These are phyloP conservation scores for Ormyrus thymus DNA, from an alignment of 2,888 invertebrate species.

Conservation along the genomic window DNA sequence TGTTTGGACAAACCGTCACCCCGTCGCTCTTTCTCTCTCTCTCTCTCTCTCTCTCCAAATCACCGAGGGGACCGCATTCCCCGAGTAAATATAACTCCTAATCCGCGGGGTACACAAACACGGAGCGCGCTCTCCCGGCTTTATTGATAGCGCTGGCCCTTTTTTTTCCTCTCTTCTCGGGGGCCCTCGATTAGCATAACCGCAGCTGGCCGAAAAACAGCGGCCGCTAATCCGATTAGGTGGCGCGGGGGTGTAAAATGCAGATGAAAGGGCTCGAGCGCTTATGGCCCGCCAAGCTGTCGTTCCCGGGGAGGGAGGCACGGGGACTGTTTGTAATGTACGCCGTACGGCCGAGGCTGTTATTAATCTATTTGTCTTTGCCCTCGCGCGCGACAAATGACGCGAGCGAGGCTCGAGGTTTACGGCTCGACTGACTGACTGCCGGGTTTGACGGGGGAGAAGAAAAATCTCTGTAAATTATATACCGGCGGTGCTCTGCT, in stretches of 20 bases:
- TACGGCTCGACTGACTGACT: background rate
- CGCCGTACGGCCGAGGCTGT: background rate
- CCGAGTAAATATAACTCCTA: slow-evolving; percentile 61
- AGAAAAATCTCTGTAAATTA: too few species aligned
- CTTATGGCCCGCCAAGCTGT: slow-evolving; percentile 54
- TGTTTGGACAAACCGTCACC: slow-evolving; percentile 66
- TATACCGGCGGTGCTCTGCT: too few species aligned
- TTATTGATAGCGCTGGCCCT: slow-evolving; percentile 39
- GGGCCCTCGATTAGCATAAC: slow-evolving; percentile 51
- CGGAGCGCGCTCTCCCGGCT: slow-evolving; percentile 1
- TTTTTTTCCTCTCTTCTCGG: background rate
- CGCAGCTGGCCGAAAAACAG: slow-evolving; percentile 35
- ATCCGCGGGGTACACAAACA: slow-evolving; percentile 53
- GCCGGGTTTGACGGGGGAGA: background rate
- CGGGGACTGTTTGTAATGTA: slow-evolving; percentile 1
- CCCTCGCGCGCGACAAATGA: slow-evolving; percentile 24
- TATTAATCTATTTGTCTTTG: slow-evolving; percentile 55
- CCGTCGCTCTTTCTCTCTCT: background rate
- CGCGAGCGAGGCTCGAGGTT: background rate
- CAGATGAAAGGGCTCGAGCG: slow-evolving; percentile 43
- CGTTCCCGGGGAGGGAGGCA: background rate
- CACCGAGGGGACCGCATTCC: slow-evolving; percentile 56
- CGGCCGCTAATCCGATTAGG: slow-evolving; percentile 51
- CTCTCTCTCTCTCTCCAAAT: too few species aligned
- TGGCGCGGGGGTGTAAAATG: slow-evolving; percentile 53